Evolutionary conservation across 2,113 vertebrate genomes (phyloP), one percentile per base, ranked within the genome.

Genomic region (Apeltes quadracus): DNA sequence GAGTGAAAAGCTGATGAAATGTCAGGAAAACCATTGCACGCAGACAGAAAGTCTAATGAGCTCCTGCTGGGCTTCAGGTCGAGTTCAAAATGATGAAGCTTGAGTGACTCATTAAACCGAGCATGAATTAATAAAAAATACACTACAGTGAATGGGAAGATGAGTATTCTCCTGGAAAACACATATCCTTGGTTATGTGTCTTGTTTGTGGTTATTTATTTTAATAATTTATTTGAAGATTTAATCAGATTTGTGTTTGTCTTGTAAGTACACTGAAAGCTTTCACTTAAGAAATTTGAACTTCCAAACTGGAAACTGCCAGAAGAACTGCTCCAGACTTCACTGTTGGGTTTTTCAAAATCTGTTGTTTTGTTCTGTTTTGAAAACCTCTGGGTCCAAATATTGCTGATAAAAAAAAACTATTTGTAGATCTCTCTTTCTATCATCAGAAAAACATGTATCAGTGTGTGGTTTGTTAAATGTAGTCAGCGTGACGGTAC

Each of bases 251-350:
- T 15, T 84, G 29, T 78, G 14, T 82, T 56, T 80, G 27, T 70
- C 62, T 76, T 57, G 11, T 54, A 50, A 70, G 38, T 50, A 56
- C 61, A 78, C 61, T 77, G 23, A 69, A 83, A 82, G 63, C 14
- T 79, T 86, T 82, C 81, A 72, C 78, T 85, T 48, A 36, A 67
- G 27, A 69, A 78, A 43, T 55, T 69, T 76, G 70, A 82, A 75
- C 38, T 64, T 75, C 50, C 23, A 77, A 43, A 29, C 22, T 39
- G 23, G 63, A 65, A 83, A 89, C 84, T 86, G 83, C 83, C 86
- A 80, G 46, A 65, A 51, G 34, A 63, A 48, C 61, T 20, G 12
- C 32, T 64, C 13, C 7, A 62, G 62, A 82, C 54, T 22, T 56
- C 29, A 23, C 13, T 63, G 64, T 79, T 65, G 63, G 82, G 58